Evolutionary conservation across 2,888 invertebrate species (phyloP).

Genomic region (Rhodophaea formosa): DNA sequence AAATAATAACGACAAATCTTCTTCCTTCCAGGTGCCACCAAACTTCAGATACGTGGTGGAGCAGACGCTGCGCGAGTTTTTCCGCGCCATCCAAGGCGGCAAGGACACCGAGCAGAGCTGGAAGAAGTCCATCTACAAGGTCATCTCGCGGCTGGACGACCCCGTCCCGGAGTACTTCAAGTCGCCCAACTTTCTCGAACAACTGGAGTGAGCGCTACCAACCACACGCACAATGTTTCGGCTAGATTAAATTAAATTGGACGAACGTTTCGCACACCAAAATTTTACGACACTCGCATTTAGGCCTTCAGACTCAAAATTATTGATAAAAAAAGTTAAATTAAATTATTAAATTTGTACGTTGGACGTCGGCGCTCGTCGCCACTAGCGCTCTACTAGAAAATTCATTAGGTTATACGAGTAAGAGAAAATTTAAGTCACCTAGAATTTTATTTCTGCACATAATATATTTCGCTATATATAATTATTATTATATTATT

Average conservation of each 20-base stretch:
- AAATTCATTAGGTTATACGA: constrained; percentile 79
- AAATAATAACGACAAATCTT: background rate
- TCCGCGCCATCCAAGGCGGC: constrained; percentile 97
- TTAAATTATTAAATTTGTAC: constrained; percentile 76
- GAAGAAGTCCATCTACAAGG: constrained; percentile 99
- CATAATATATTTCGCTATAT: constrained; percentile 82
- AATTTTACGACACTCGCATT: constrained; percentile 85
- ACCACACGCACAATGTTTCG: constrained; percentile 63
- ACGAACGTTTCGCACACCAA: constrained; percentile 80
- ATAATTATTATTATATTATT: constrained; percentile 80
- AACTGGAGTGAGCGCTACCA: constrained; percentile 88
- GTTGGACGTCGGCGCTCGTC: constrained; percentile 59
- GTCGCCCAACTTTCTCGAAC: constrained; percentile 99
- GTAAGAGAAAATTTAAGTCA: constrained; percentile 81
- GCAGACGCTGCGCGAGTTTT: constrained; percentile 98
- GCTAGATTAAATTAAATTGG: constrained; percentile 56
- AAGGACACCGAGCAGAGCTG: constrained; percentile 99
- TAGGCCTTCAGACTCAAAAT: constrained; percentile 85
- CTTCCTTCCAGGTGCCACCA: constrained; percentile 91
- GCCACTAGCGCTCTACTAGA: constrained; percentile 68
- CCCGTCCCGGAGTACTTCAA: constrained; percentile 99
- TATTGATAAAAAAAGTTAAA: constrained; percentile 78
- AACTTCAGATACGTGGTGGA: constrained; percentile 99
- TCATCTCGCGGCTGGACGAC: constrained; percentile 99
- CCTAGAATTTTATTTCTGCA: constrained; percentile 82